Evolutionary conservation across 2,797 vertebrate species (phyloP).

Genomic region (Atherinosoma microstoma): DNA sequence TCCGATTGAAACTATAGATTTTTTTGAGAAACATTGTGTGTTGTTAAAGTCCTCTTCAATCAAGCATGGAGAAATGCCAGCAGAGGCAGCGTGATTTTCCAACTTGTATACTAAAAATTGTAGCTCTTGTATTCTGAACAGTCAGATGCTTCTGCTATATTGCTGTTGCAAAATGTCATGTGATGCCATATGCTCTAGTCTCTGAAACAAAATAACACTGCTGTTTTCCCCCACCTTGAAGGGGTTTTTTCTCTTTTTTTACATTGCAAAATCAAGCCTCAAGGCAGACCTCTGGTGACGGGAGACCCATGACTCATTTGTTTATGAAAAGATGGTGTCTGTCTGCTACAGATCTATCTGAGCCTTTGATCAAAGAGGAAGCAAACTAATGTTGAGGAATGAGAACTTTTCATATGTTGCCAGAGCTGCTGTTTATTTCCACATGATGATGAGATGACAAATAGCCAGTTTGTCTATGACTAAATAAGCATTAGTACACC

Average conservation of each 20-base stretch:
- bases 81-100: conserved; percentile 2
- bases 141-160: conserved; percentile 16
- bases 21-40: background rate
- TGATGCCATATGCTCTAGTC: conserved; percentile 14
- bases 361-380: conserved; percentile 65
- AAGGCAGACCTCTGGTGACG: conserved; percentile 45
- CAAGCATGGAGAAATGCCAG: background rate
- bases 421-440: conserved; percentile 59
- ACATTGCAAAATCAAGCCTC: conserved; percentile 39
- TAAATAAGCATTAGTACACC: conserved; percentile 47
- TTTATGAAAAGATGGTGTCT: conserved; percentile 67
- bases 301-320: conserved; percentile 67
- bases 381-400: conserved; percentile 56
- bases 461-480: conserved; percentile 45
- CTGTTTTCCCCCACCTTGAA: conserved; percentile 30
- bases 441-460: conserved; percentile 48
- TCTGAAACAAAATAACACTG: conserved; percentile 32
- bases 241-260: conserved; percentile 13
- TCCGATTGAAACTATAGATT: background rate
- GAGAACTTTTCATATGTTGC: conserved; percentile 48
- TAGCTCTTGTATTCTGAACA: background rate
- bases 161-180: conserved; percentile 7
- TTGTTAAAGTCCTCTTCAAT: background rate
- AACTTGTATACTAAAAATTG: background rate
- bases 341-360: conserved; percentile 68